phyloP scores from a whole-genome alignment of 1,140 invertebrate genomes.

The Phthorimaea operculella region DNA sequence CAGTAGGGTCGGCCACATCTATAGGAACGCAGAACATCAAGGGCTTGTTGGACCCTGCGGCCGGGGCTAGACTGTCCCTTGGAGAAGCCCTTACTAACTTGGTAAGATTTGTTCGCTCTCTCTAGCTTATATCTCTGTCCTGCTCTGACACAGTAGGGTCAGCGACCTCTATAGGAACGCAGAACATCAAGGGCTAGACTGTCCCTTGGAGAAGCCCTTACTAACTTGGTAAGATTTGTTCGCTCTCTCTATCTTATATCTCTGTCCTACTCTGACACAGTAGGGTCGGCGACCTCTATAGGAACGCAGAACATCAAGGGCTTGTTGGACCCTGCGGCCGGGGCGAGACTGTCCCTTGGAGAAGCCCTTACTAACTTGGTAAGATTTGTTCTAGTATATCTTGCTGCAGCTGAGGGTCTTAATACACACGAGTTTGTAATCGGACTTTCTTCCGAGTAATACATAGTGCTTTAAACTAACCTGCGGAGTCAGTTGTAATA shows the following conservation, averaged over 20 bases:
- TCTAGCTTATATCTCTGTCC: too few relatives aligned
- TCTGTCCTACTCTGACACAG: conserved; percentile 76
- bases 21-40: conserved; percentile 98
- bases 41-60: conserved; percentile 81
- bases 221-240: conserved; percentile 71
- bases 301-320: conserved; percentile 98
- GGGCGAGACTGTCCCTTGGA: conserved; percentile 92
- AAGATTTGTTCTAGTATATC: too few relatives aligned
- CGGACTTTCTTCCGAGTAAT: too few relatives aligned
- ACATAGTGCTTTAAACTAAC: too few relatives aligned
- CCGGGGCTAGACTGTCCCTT: conserved; percentile 93
- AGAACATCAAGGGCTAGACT: conserved; percentile 95
- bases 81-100: conserved; percentile 93
- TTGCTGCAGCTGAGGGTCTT: too few relatives aligned
- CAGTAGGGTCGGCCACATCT: conserved; percentile 88
- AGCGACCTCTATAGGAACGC: conserved; percentile 95
- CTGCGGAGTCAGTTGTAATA: too few relatives aligned
- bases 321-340: conserved; percentile 80
- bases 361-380: conserved; percentile 90
- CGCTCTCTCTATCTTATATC: too few relatives aligned
- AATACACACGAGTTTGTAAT: too few relatives aligned
- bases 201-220: conserved; percentile 93
- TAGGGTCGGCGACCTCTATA: conserved; percentile 92
- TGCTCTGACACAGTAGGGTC: conserved; percentile 80
- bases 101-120: too few relatives aligned